Evolutionary conservation across 2,797 vertebrate genomes (phyloP), one percentile per base, ranked within the genome.

Genomic region (Atherinosoma microstoma): DNA sequence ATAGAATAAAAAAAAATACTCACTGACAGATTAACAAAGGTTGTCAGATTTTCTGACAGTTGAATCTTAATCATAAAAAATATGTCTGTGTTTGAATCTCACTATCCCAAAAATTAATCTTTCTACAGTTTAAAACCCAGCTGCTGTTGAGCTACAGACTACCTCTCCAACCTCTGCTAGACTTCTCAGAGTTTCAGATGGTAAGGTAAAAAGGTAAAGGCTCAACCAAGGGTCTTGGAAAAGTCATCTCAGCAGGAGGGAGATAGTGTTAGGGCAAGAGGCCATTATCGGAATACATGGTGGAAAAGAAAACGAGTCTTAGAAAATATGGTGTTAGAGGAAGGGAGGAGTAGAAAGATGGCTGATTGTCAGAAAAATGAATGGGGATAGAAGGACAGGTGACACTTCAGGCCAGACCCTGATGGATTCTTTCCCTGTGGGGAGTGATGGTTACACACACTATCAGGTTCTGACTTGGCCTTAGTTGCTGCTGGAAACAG

Each of bases 341-440:
- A 62, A 47, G 47, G 68, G 64, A 70, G 29, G 61, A 70, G 64
- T 34, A 45, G 53, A 70, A 51, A 53, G 61, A 72, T 67, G 69
- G 54, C 38, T 79, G 76, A 82, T 47, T 76, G 76, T 84, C 84
- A 84, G 70, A 84, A 76, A 89, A 86, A 89, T 61, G n/a, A 84
- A 85, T 75, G 61, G 63, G 18, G 27, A 65, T 18, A 71, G 65
- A 84, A 63, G 56, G 78, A 73, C 53, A 71, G 78, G 75, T 82
- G 79, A 85, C 84, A 87, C 70, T 82, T 89, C 30, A 80, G 69
- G 75, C 78, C 53, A 60, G 67, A 76, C 69, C 61, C 88, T 92
- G 88, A 93, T 84, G 84, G 82, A 85, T 88, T 85, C 76, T 75
- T 88, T 89, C 84, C 83, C 87, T 58, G 76, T 36, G 67, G 78